phyloP scores from a whole-genome alignment of 2,113 vertebrate genomes.

The Mobula hypostoma region DNA sequence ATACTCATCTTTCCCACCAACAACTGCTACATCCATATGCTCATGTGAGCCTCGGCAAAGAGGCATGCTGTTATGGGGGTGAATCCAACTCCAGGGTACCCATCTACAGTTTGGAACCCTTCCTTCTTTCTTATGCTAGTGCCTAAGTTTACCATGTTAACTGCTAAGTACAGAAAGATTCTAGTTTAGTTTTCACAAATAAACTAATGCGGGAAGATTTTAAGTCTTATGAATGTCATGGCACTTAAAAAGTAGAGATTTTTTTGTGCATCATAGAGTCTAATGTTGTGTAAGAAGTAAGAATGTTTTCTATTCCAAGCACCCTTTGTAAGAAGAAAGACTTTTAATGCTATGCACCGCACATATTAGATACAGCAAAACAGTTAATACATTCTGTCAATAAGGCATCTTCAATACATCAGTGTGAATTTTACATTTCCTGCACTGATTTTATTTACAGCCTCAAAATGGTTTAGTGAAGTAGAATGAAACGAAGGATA shows the following conservation, averaged over 20 bases:
- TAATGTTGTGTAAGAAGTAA: background rate
- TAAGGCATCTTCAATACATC: background rate
- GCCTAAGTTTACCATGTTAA: background rate
- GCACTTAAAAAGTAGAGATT: background rate
- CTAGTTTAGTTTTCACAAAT: background rate
- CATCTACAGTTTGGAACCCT: background rate
- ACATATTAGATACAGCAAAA: background rate
- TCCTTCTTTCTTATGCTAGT: background rate
- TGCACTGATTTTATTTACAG: background rate
- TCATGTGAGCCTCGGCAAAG: background rate
- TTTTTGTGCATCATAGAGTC: background rate
- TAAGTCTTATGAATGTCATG: background rate
- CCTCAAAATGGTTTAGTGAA: background rate
- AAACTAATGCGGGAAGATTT: background rate
- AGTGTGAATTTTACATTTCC: background rate
- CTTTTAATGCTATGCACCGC: background rate
- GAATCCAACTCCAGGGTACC: background rate
- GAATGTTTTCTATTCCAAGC: background rate
- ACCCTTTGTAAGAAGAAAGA: background rate
- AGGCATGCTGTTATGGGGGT: background rate
- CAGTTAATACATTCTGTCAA: background rate
- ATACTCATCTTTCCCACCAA: background rate
- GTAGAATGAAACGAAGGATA: background rate
- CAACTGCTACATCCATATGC: background rate
- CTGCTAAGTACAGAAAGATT: background rate